Evolutionary conservation across 2,797 vertebrate genomes (phyloP), one percentile per base, ranked within the genome.

Genomic region (Eulemur coronatus): DNA sequence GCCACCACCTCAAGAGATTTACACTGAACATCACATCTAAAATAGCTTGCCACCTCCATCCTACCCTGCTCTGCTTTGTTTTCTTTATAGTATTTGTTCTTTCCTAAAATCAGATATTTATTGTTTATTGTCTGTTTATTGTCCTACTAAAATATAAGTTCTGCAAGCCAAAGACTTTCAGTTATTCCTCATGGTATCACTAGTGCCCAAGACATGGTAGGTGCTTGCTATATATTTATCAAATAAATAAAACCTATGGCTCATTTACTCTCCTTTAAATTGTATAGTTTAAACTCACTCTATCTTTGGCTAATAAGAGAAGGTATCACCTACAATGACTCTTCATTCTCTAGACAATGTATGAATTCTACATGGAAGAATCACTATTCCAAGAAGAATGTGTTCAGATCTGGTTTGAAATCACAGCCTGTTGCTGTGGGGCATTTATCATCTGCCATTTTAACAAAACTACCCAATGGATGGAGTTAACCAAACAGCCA

Each of bases 361-460:
- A 46, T 9, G 28, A 91, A n/a, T 63, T 92, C 55, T 92, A 86
- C 10, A 81, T 12, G 35, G 6, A 80, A 69, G 35, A 88, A 81
- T 89, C 43, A n/a, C 20, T 57, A 78, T 80, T 96, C 50, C 41
- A 82, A 15, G 41, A 94, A 86, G 20, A 82, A 13, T n/a, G 2
- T 38, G n/a, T 52, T 90, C 46, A 50, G 84, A 94, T 9, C n/a
- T 73, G 14, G 33, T 94, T 89, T 70, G n/a, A 96, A 97, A 90
- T 92, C 59, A 94, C 13, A 94, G 26, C 46, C 59, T 67, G n/a
- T 72, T 72, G 72, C 57, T 85, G n/a, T 30, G 35, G 15, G 22
- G 15, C 15, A 80, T 50, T 84, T 84, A 67, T 0, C 30, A 15
- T 63, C 61, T 87, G 22, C n/a, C 72, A 91, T 86, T 94, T 95